phyloP scores from a whole-genome alignment of 2,113 vertebrate species.

The Irena cyanogastra region DNA sequence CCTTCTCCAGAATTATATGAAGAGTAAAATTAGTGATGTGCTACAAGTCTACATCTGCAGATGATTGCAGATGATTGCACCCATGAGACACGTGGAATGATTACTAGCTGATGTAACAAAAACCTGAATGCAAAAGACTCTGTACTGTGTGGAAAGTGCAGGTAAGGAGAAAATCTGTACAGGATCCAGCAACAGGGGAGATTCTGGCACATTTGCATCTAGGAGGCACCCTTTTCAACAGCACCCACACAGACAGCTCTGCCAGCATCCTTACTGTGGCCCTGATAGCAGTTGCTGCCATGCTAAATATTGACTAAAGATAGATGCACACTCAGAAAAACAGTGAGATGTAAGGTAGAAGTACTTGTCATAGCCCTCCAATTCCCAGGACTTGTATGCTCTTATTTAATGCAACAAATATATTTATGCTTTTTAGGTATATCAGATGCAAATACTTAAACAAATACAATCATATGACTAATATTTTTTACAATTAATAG shows the following conservation, averaged over 20 bases:
- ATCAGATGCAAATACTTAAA: neutral
- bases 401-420: neutral
- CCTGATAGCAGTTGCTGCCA: neutral
- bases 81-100: neutral
- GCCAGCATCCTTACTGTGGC: neutral
- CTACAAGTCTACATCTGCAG: slow-evolving; percentile 12
- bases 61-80: slow-evolving; percentile 38
- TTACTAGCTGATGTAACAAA: slow-evolving; percentile 2
- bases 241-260: neutral
- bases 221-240: neutral
- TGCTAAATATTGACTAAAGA: neutral
- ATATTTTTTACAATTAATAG: neutral
- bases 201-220: neutral
- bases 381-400: neutral
- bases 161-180: neutral
- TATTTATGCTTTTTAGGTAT: neutral
- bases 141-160: neutral
- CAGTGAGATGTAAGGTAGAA: neutral
- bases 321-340: neutral
- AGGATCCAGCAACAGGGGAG: neutral
- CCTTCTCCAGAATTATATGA: neutral
- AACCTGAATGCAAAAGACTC: slow-evolving; percentile 1
- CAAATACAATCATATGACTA: neutral
- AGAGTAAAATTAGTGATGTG: slow-evolving; percentile 11
- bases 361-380: neutral